Percentiles rank a stretch among this genome's conserved stretches.
Conservation (phyloP, 2,113 vertebrate species). For the Thamnaconus septentrionalis region DNA sequence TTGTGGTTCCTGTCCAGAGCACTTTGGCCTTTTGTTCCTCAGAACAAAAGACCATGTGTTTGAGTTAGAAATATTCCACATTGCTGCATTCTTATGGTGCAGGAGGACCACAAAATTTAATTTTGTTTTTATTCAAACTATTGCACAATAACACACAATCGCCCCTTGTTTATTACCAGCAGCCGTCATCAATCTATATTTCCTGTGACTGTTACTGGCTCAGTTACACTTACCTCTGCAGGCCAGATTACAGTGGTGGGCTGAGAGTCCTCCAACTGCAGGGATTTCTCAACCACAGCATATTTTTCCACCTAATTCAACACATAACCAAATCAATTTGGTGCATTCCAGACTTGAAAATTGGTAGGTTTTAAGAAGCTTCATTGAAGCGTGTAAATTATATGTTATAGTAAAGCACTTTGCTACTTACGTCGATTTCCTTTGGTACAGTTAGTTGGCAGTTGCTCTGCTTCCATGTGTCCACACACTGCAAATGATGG, state of each 20-base stretch:
- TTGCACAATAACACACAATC: not conserved
- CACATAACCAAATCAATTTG: slow-evolving; percentile 17
- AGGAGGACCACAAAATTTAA: not conserved
- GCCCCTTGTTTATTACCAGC: slow-evolving; percentile 14
- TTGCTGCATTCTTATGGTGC: not conserved
- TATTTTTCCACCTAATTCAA: slow-evolving; percentile 93
- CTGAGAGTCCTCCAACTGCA: slow-evolving; percentile 90
- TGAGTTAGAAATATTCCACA: not conserved
- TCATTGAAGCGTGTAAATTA: slow-evolving; percentile 21
- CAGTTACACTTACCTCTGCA: slow-evolving; percentile 81
- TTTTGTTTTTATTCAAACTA: too few species aligned
- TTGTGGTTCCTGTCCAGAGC: not conserved
- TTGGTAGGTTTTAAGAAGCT: not conserved
- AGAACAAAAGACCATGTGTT: slow-evolving; percentile 2
- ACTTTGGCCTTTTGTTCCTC: not conserved
- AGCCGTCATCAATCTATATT: slow-evolving; percentile 14
- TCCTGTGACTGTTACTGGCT: slow-evolving; percentile 7
- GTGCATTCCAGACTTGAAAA: not conserved
- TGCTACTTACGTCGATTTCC: slow-evolving; percentile 93
- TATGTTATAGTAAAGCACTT: not conserved
- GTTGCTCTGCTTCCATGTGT: slow-evolving; percentile 95
- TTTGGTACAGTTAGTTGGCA: slow-evolving; percentile 88
- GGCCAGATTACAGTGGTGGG: slow-evolving; percentile 89
- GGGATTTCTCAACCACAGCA: slow-evolving; percentile 92
- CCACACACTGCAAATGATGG: slow-evolving; percentile 82